A percentile compares a stretch with the other conserved stretches of the same genome.
Conservation (phyloP, 2,797 vertebrate species). For the Buceros bicornis region DNA sequence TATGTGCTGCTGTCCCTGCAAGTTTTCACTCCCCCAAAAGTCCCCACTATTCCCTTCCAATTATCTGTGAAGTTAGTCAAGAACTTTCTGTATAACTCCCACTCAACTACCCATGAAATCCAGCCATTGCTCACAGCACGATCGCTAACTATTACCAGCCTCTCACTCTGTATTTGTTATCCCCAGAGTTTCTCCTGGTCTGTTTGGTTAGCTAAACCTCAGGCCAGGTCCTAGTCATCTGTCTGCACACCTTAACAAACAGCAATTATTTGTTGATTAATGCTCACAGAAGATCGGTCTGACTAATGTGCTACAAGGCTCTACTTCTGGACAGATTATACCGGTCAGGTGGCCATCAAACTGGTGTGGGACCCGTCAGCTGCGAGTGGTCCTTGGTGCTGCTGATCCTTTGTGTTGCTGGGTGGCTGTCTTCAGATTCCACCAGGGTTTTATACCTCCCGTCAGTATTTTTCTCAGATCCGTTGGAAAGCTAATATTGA, state of each 20-base stretch:
- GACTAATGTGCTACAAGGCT: neutral
- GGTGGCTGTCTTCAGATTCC: neutral
- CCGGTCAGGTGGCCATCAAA: neutral
- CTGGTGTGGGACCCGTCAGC: neutral
- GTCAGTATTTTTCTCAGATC: neutral
- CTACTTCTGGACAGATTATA: neutral
- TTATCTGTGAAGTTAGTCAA: neutral
- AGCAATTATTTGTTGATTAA: neutral
- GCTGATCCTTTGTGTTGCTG: neutral
- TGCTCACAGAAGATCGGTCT: neutral
- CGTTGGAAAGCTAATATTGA: neutral
- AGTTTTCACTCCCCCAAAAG: neutral
- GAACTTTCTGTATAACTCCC: neutral
- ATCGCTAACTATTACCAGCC: neutral
- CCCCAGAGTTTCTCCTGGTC: neutral
- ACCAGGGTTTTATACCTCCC: neutral
- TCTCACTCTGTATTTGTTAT: neutral
- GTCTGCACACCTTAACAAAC: neutral
- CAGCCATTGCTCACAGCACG: neutral
- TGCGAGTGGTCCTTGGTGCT: neutral
- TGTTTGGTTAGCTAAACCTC: neutral
- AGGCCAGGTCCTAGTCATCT: neutral
- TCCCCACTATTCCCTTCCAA: neutral
- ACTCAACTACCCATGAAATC: neutral
- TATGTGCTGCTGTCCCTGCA: neutral